Conservation (phyloP, 2,888 invertebrate genomes). For the Xestia rhomboidea region DNA sequence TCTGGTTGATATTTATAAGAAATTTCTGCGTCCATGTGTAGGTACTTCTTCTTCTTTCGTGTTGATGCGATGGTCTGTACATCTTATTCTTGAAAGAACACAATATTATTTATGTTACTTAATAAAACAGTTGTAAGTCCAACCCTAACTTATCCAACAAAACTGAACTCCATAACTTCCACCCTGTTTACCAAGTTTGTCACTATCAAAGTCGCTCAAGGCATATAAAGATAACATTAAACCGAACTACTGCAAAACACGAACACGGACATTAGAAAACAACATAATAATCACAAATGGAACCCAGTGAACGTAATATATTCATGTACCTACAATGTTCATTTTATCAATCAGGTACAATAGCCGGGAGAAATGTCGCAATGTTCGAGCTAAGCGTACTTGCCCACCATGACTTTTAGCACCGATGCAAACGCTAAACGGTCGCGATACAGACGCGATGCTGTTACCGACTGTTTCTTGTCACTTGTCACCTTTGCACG, state of each 20-base stretch:
- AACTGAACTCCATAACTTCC: conserved; percentile 24
- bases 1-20: too few relatives aligned
- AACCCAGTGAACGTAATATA: conserved; percentile 32
- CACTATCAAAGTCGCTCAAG: conserved; percentile 58
- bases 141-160: neutral
- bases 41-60: too few relatives aligned
- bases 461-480: neutral
- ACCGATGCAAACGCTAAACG: neutral
- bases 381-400: conserved; percentile 66
- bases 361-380: conserved; percentile 72
- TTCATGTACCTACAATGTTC: conserved; percentile 44
- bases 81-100: too few relatives aligned
- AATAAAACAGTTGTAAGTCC: neutral
- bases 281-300: conserved; percentile 60
- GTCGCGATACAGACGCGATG: neutral
- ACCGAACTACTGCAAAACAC: conserved; percentile 56
- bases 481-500: neutral
- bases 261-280: conserved; percentile 54
- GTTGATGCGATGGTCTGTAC: too few relatives aligned
- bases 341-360: conserved; percentile 61
- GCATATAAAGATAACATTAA: conserved; percentile 63
- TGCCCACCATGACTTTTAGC: neutral
- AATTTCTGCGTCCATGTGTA: too few relatives aligned
- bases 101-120: too few relatives aligned
- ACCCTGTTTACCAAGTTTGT: conserved; percentile 47